Evolutionary conservation across 2,113 vertebrate species (phyloP).

Genomic region (Bettongia penicillata): DNA sequence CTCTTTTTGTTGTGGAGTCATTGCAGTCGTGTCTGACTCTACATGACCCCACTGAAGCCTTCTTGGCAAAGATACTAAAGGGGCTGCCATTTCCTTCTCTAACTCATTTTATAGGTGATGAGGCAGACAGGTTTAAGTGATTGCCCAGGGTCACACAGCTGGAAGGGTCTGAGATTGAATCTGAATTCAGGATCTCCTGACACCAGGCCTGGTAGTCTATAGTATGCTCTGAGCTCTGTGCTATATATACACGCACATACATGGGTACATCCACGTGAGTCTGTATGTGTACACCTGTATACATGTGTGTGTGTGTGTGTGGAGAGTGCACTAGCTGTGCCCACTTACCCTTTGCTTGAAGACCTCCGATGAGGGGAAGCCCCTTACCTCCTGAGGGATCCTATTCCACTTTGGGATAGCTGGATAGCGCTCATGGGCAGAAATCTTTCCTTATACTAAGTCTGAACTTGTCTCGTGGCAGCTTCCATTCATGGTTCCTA

Average conservation of each 20-base stretch:
- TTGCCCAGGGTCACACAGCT: not conserved
- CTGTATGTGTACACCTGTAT: not conserved
- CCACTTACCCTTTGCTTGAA: not conserved
- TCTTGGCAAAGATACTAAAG: too few relatives aligned
- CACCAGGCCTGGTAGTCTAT: not conserved
- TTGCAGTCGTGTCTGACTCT: not conserved
- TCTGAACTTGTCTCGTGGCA: not conserved
- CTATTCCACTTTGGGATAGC: not conserved
- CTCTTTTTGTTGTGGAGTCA: not conserved
- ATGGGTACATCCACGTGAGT: too few relatives aligned
- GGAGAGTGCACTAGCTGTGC: not conserved
- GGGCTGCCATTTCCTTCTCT: not conserved
- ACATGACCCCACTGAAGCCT: not conserved
- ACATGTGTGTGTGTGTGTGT: too few relatives aligned
- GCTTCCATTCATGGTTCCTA: not conserved
- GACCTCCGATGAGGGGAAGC: not conserved
- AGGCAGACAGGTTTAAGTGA: not conserved
- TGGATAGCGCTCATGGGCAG: not conserved
- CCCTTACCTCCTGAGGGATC: not conserved
- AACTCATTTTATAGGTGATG: not conserved
- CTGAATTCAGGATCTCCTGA: not conserved
- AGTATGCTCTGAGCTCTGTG: too few relatives aligned
- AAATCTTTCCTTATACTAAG: not conserved
- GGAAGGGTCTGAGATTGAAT: not conserved
- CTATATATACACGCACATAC: too few relatives aligned